Base-by-base conservation (phyloP, 2,888 invertebrate species). In the Acanthococcus lagerstroemiae region DNA sequence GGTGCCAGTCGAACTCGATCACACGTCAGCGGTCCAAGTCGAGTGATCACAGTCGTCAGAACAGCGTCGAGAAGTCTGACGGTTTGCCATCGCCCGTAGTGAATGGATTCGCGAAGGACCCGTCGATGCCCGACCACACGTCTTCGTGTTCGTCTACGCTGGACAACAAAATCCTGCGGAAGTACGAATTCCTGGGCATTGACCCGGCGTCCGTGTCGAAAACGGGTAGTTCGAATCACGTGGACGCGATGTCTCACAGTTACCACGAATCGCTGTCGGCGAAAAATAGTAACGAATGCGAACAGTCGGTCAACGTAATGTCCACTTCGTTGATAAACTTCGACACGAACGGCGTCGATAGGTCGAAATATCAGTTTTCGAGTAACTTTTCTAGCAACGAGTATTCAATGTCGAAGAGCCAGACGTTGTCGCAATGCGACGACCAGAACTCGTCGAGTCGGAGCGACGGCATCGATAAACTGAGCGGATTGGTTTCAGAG, bases 121-220 rank as follows among this genome's bases (percentile, higher is more conserved):
- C 25, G 27, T 26, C 6, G 9, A 19, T 4, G 4, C 5, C 17
- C 46, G 15, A 5, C 15, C 19, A n/a, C 4, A 45, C 46, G 2
- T n/a, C 37, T 1, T 19, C 44, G 44, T 46, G 17, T 4, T 24
- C 24, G 24, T 45, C 45, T 1, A 45, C 44, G 15, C 21, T 25
- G 24, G 44, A 58, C 22, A 58, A 3, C 26, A 63, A 63, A 19
- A 54, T 37, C n/a, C n/a, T 44, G 44, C 52, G 54, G 12, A 52
- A 54, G 37, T 63, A 63, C 37, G 27, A 63, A 63, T 63, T 63
- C 17, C 44, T 63, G 37, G 63, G 63, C 9, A 52, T 63, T 12
- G 17, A 54, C 24, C 63, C 63, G 37, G 37, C 46, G 12, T 37
- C 24, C 3, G 9, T 58, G 7, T 22, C 37, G 4, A 21, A 24